Percentiles rank a stretch among this genome's conserved stretches.
Evolutionary conservation across 35 echinoderm and acorn worm genomes (phyloP).

Genomic region (Heliocidaris tuberculata): DNA sequence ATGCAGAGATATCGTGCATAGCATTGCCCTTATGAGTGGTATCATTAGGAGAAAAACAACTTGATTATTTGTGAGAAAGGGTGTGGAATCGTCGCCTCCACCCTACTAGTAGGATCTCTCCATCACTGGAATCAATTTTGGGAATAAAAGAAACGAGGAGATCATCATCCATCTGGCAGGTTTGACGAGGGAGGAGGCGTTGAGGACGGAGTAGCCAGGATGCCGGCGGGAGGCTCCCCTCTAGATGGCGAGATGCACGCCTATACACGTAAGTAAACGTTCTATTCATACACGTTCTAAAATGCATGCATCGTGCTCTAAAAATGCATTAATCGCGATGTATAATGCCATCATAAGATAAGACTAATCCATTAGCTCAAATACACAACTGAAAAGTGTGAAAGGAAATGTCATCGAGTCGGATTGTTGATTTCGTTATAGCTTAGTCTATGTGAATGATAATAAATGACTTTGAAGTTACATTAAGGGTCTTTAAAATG

Average conservation of each 20-base stretch:
- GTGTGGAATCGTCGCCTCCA: not conserved
- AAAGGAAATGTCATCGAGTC: not conserved
- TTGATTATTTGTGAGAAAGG: not conserved
- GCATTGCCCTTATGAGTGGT: not conserved
- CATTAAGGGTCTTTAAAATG: no score
- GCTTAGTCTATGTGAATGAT: not conserved
- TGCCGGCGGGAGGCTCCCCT: not conserved
- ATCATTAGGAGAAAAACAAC: not conserved
- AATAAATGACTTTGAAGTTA: no score
- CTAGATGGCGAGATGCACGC: slow-evolving; percentile 20
- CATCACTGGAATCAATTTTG: slow-evolving; percentile 6
- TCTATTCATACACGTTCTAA: not conserved
- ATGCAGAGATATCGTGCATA: not conserved
- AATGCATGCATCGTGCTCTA: no score
- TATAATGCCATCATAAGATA: not conserved
- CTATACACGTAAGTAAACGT: slow-evolving; percentile 25
- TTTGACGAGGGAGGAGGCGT: not conserved
- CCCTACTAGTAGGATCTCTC: not conserved
- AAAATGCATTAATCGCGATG: not conserved
- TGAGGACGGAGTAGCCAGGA: not conserved
- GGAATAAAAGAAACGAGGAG: not conserved
- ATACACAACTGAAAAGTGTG: not conserved
- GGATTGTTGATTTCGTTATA: not conserved
- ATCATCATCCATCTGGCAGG: slow-evolving; percentile 22
- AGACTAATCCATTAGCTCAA: not conserved